Evolutionary conservation across 2,113 vertebrate genomes (phyloP).

Genomic region (Talpa occidentalis): DNA sequence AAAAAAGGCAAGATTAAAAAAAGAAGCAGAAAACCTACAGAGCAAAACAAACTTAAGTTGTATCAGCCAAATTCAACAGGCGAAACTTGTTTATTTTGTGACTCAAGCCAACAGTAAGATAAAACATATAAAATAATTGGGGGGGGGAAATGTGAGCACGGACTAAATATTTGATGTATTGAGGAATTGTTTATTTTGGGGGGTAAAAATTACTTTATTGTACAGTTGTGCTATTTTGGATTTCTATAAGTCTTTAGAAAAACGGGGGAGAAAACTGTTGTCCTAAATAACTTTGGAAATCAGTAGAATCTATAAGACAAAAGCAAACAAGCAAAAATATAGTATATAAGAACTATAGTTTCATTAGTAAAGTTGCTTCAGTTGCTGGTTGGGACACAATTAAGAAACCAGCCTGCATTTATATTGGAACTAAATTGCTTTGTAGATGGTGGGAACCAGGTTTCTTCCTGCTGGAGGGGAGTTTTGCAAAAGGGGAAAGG

Average conservation of each 20-base stretch:
- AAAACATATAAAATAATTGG: background rate
- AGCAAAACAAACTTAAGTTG: background rate
- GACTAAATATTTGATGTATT: background rate
- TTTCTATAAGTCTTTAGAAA: background rate
- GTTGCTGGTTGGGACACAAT: background rate
- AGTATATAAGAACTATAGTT: background rate
- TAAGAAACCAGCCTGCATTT: background rate
- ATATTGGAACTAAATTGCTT: background rate
- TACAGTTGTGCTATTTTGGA: background rate
- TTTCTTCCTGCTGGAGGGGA: background rate
- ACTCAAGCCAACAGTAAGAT: background rate
- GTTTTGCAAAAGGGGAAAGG: background rate
- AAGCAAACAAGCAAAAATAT: background rate
- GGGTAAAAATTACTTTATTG: background rate
- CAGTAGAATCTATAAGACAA: background rate
- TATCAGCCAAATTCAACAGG: background rate
- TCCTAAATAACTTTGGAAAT: background rate
- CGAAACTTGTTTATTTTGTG: background rate
- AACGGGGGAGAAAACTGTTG: background rate
- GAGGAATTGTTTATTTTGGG: background rate
- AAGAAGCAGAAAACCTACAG: background rate
- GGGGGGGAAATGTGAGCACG: background rate
- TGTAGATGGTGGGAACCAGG: background rate
- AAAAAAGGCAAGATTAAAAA: background rate
- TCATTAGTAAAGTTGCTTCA: background rate